Evolutionary conservation across 2,797 vertebrate species (phyloP).

Genomic region (Siniperca scherzeri): DNA sequence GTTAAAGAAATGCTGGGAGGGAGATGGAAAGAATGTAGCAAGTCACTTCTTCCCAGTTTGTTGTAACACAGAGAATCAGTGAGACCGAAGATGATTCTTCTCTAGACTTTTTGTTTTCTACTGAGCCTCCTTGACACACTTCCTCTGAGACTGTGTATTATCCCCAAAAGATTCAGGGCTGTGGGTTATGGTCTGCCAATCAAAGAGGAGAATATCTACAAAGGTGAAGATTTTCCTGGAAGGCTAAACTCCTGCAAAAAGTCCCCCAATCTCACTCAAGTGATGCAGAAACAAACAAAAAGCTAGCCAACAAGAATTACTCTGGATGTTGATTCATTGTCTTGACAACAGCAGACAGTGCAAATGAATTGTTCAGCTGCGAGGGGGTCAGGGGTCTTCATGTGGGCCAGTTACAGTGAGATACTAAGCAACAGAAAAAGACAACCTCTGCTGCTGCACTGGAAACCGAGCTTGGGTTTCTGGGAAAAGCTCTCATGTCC

Average conservation of each 20-base stretch:
- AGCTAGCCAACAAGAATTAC: background rate
- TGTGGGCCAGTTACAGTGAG: constrained; percentile 18
- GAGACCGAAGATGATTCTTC: background rate
- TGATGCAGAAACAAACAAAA: constrained; percentile 11
- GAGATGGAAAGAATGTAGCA: background rate
- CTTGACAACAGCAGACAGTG: constrained; percentile 19
- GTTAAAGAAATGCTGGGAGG: background rate
- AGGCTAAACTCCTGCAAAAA: background rate
- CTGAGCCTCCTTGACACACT: background rate
- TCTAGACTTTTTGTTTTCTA: background rate
- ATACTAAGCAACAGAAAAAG: constrained; percentile 50
- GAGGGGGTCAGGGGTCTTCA: constrained; percentile 29
- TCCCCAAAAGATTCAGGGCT: background rate
- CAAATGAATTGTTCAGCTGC: constrained; percentile 32
- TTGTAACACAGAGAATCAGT: background rate
- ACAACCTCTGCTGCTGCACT: constrained; percentile 45
- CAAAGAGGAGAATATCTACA: background rate
- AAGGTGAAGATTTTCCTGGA: background rate
- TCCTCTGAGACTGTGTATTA: background rate
- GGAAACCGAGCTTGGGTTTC: constrained; percentile 60
- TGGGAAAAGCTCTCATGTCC: constrained; percentile 72
- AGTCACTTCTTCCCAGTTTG: background rate
- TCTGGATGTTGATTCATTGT: constrained; percentile 5
- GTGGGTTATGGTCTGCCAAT: background rate
- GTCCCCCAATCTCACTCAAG: background rate